Percentiles rank a stretch among this genome's conserved stretches.
Evolutionary conservation across 2,797 vertebrate genomes (phyloP).

Genomic region (Siniperca scherzeri): DNA sequence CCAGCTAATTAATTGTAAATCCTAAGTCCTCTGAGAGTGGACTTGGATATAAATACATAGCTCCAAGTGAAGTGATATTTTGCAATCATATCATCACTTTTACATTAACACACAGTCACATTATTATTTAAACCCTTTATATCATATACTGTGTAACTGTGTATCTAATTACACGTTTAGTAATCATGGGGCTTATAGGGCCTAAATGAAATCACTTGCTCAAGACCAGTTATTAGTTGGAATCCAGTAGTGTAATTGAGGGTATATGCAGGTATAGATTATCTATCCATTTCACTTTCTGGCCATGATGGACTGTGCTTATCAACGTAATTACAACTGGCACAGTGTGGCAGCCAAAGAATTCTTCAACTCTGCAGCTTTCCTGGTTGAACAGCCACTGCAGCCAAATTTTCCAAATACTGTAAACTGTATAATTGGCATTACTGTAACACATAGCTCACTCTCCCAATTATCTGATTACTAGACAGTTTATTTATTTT

Average conservation of each 20-base stretch:
- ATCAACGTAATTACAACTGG: constrained; percentile 58
- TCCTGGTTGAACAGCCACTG: constrained; percentile 32
- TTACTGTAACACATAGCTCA: constrained; percentile 18
- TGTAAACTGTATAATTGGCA: constrained; percentile 37
- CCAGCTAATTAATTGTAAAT: constrained; percentile 25
- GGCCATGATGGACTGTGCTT: constrained; percentile 50
- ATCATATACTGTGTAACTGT: not conserved
- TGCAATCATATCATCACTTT: not conserved
- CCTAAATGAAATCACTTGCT: constrained; percentile 33
- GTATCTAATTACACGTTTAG: not conserved
- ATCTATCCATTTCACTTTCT: constrained; percentile 62
- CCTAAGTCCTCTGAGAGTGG: constrained; percentile 27
- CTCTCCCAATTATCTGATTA: constrained; percentile 25
- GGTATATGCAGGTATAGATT: constrained; percentile 65
- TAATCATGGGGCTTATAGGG: not conserved
- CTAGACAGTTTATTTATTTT: constrained; percentile 4
- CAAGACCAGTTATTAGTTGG: constrained; percentile 56
- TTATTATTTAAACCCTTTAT: not conserved
- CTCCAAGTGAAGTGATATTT: not conserved
- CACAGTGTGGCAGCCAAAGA: constrained; percentile 40
- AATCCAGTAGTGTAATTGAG: constrained; percentile 66
- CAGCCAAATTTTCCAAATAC: constrained; percentile 25
- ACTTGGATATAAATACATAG: constrained; percentile 16
- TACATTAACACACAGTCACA: not conserved
- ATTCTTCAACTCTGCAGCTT: constrained; percentile 35